Evolutionary conservation across 2,113 vertebrate species (phyloP), one percentile per base, ranked within the genome.

Genomic region (Lathamus discolor): DNA sequence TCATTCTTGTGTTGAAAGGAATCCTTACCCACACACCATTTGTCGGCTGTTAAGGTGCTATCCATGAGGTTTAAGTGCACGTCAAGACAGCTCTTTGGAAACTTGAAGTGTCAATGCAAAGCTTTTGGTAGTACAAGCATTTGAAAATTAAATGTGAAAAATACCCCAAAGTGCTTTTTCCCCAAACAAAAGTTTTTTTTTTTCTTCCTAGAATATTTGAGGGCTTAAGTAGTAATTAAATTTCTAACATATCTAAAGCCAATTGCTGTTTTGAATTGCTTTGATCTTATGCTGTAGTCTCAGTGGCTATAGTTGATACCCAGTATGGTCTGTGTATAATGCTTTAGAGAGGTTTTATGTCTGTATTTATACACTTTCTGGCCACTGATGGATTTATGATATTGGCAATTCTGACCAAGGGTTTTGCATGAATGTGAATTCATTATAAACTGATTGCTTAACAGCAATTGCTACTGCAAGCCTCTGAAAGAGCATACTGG

Each of bases 111-210:
- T 54, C 4, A 0, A 6, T 61, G 31, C 43, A 82, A 82, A 31
- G 52, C 14, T 48, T 48, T 66, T 66, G 24, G 5, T 86, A 75
- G 44, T 66, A 52, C 2, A 23, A 62, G 10, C 19, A 20, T 61
- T 49, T 54, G 25, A 88, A 87, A 83, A 61, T 86, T 37, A 59
- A 22, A 63, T 72, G 22, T 63, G 27, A 87, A 80, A 75, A 93
- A 59, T 80, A 46, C 39, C 28, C 5, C 6, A 27, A 48, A 80
- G 25, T 51, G 23, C 0, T 5, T 92, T 90, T 74, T 44, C 3
- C 31, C 5, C 0, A 0, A 6, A 43, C 0, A 6, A 43, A 39
- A 57, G 1, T 7, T 10, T 2, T 48, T 9, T 7, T 44, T 88
- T 74, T 88, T 33, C 37, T 39, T 81, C 11, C 52, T 51, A 9